Evolutionary conservation across 2,888 invertebrate genomes (phyloP), one percentile per base, ranked within the genome.

Genomic region (Agonopterix arenella): DNA sequence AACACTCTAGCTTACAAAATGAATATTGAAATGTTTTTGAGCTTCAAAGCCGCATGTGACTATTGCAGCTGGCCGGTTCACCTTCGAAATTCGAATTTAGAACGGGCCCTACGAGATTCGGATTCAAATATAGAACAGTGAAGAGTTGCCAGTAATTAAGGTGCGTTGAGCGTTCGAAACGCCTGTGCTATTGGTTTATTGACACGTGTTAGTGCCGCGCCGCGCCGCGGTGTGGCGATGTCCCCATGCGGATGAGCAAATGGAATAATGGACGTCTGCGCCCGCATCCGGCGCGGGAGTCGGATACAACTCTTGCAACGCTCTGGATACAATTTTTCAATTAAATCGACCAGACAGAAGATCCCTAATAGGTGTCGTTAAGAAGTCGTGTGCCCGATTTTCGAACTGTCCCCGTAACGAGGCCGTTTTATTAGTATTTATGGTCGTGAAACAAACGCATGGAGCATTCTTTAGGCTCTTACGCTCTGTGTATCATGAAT

Each of bases 351-450:
- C 85, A 85, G 88, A 88, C 88, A 83, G 77, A 85, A 84, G 84
- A 85, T 84, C 84, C 84, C 82, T 88, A 89, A 88, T 89, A 86
- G 88, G 88, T 88, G 86, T 85, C 84, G 86, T 88, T 88, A 88
- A 88, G 85, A 80, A 86, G 85, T 82, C 85, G 83, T 85, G 86
- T 85, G 86, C 86, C 84, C 83, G 88, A 88, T 88, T 86, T 86
- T 88, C 83, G 84, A 85, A 80, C 76, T 79, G 84, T 81, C 84
- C 79, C 78, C 72, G 80, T 84, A 85, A 86, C 86, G 84, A 86
- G 86, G 77, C 68, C 78, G 70, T 80, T 88, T 88, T 88, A 86
- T 86, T 86, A 80, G 85, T 85, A 86, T 86, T 88, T 88, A 86
- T 86, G 81, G 80, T 70, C 76, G 75, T 69, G 80, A 80, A 81